These are phyloP conservation scores for Enhydra lutris DNA, from an alignment of 2,113 vertebrate species.

Conservation along the genomic window DNA sequence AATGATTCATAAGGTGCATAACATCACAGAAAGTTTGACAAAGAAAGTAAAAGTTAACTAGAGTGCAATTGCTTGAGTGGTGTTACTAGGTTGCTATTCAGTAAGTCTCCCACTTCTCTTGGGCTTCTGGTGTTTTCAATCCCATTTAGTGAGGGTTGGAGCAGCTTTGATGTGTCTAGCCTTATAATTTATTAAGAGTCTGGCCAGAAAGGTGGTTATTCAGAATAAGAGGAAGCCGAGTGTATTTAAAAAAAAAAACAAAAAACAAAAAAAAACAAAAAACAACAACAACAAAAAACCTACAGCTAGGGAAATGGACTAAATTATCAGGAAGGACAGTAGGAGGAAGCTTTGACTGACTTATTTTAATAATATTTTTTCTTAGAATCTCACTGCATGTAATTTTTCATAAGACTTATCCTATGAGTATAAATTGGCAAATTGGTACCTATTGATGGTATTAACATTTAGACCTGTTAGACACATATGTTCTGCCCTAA, in stretches of 20 bases:
- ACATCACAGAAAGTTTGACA: slow-evolving; percentile 30
- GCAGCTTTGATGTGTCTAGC: not conserved
- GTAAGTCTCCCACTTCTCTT: slow-evolving; percentile 25
- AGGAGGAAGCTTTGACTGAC: not conserved
- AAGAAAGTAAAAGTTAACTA: slow-evolving; percentile 64
- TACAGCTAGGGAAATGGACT: not conserved
- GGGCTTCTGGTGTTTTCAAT: slow-evolving; percentile 36
- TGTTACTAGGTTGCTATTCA: slow-evolving; percentile 42
- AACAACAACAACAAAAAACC: too few relatives aligned
- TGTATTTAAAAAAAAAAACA: not conserved
- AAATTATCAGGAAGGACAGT: not conserved
- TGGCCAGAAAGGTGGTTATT: slow-evolving; percentile 22
- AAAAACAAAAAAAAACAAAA: too few relatives aligned
- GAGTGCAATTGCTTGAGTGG: slow-evolving; percentile 47
- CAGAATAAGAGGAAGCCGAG: not conserved
- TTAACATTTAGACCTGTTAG: not conserved
- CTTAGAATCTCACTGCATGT: not conserved
- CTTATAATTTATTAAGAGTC: slow-evolving; percentile 6
- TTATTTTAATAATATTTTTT: slow-evolving; percentile 35
- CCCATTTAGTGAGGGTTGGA: not conserved
- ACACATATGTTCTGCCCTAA: not conserved
- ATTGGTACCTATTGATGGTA: not conserved
- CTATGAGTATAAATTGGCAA: not conserved
- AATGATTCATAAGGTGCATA: slow-evolving; percentile 76
- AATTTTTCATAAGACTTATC: not conserved